Conservation (phyloP, 2,797 vertebrate species). For the Gallinago solitaria region DNA sequence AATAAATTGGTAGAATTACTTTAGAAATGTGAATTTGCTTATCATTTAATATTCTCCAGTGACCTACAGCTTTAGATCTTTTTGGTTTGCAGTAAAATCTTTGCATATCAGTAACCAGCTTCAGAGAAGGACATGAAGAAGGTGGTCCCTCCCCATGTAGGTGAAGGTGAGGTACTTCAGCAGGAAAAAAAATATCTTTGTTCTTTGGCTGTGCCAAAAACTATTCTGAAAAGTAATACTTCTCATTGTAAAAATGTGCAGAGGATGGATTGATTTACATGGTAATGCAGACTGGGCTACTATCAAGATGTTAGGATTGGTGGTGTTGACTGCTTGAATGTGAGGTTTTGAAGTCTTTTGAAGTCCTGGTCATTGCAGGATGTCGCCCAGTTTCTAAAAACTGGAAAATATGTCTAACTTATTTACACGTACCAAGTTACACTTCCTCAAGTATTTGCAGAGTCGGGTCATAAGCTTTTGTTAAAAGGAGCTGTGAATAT, state of each 20-base stretch:
- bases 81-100: constrained; percentile 40
- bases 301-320: not conserved
- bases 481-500: not conserved
- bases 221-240: not conserved
- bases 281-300: not conserved
- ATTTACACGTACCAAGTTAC: not conserved
- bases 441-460: not conserved
- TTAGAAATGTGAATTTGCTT: constrained; percentile 69
- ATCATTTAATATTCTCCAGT: constrained; percentile 62
- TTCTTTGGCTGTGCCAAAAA: not conserved
- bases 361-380: not conserved
- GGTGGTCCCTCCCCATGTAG: not conserved
- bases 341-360: not conserved
- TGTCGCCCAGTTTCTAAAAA: not conserved
- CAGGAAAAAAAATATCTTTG: not conserved
- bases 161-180: not conserved
- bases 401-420: not conserved
- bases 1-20: constrained; percentile 72
- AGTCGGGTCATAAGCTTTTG: not conserved
- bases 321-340: not conserved
- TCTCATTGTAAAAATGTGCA: not conserved
- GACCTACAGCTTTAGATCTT: constrained; percentile 61
- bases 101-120: constrained; percentile 5
- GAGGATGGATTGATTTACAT: constrained; percentile 33
- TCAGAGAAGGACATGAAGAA: constrained; percentile 30